Conservation (phyloP, 2,797 vertebrate species). For the Sebastes cheni region DNA sequence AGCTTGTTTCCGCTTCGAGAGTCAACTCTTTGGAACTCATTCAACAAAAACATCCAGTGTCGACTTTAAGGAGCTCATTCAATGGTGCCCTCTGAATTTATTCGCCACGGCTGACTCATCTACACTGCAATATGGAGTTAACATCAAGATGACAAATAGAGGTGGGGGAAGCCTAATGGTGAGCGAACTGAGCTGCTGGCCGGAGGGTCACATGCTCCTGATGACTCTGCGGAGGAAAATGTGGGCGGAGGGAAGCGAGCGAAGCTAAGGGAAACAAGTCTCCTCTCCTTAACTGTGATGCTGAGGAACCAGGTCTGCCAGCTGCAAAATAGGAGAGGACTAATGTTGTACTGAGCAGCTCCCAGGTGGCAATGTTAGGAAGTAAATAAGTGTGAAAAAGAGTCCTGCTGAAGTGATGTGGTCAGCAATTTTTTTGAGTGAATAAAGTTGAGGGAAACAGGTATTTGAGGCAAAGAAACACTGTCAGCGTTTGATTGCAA, state of each 20-base stretch:
- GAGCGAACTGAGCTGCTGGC: constrained; percentile 30
- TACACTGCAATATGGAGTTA: constrained; percentile 52
- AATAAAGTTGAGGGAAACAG: constrained; percentile 29
- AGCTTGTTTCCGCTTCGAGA: constrained; percentile 59
- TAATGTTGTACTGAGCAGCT: constrained; percentile 28
- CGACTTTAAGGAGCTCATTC: constrained; percentile 59
- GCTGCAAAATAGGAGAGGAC: constrained; percentile 34
- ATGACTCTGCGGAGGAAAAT: constrained; percentile 27
- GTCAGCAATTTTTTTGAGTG: constrained; percentile 31
- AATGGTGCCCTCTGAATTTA: constrained; percentile 51
- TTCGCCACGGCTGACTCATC: constrained; percentile 65
- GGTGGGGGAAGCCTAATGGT: constrained; percentile 46
- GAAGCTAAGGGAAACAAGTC: constrained; percentile 33
- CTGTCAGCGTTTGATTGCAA: constrained; percentile 27
- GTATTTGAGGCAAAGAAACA: constrained; percentile 13
- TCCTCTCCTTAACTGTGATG: constrained; percentile 16
- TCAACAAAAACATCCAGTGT: constrained; percentile 66
- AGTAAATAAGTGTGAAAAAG: constrained; percentile 31
- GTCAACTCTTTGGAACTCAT: constrained; percentile 68
- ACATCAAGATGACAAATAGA: constrained; percentile 65
- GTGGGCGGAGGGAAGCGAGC: constrained; percentile 11
- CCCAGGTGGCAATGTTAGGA: constrained; percentile 24
- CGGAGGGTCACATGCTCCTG: constrained; percentile 21
- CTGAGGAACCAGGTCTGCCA: constrained; percentile 39
- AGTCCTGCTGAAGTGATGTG: neutral